Base-by-base conservation (phyloP, 30 jellyfish, hydroid and myxozoan species). In the Calvadosia cruxmelitensis region DNA sequence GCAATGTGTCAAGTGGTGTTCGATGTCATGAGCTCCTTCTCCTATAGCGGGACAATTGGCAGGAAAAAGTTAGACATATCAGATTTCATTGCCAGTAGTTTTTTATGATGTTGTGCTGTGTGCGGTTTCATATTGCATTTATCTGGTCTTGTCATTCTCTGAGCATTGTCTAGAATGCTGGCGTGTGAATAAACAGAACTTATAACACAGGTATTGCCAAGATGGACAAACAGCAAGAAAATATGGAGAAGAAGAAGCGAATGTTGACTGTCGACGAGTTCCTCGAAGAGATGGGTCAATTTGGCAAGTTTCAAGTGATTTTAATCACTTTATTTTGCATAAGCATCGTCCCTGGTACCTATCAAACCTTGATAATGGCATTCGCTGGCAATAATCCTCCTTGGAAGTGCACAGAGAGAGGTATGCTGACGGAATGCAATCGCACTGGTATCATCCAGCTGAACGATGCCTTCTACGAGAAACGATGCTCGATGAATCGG, bases 271-370 rank as follows among this genome's bases (percentile, higher is more conserved):
- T 89, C 20, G 98, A 89, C 53, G 70, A 68, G 29, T 70, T 48
- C 66, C 77, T 89, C 7, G 82, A 34, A 33, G 34, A 61, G 27
- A 64, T 89, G 57, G 98, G 98, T 0, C 86, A 82, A 66, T 89
- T 81, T 68, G 95, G 95, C 2, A 77, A 69, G 29, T 20, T 73
- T 70, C 98, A 89, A 52, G 73, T 50, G 5, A 27, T 72, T 15
- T 51, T 81, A 33, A 81, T 72, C 49, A 50, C 71, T 24, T 27
- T 75, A 73, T 89, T 89, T 71, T 77, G 95, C 49, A 42, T 81
- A 57, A 63, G 81, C 72, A 81, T 81, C 49, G 68, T 89, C 3
- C 95, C 98, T 1, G 74, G 86, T 50, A 73, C 93, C 26, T 81
- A 75, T 53, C 98, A 89, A 50, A 71, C 93, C 2, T 65, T 89